Percentiles rank a stretch among this genome's conserved stretches.
These are phyloP conservation scores for Cyprinodon tularosa DNA, from an alignment of 2,113 vertebrate species.

Conservation along the genomic window DNA sequence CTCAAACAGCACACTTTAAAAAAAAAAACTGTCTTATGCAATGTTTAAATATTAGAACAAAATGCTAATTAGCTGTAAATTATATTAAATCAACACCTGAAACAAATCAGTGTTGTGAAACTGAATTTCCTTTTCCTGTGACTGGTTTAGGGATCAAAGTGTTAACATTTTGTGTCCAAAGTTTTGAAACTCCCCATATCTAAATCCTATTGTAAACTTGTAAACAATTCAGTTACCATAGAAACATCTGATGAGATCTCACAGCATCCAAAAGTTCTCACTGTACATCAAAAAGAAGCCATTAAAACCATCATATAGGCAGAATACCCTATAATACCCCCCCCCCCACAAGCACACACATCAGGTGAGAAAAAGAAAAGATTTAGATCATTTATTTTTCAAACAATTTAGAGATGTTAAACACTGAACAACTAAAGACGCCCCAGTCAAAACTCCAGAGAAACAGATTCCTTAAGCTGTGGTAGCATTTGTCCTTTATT, in stretches of 20 bases:
- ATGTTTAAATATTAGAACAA: no score
- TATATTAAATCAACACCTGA: no score
- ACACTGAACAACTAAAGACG: slow-evolving; percentile 80
- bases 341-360: slow-evolving; percentile 5
- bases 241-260: neutral
- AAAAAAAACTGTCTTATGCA: no score
- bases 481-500: slow-evolving; percentile 78
- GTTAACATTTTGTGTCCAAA: neutral
- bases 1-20: no score
- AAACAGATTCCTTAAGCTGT: slow-evolving; percentile 71
- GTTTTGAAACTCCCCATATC: neutral
- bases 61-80: no score
- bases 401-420: slow-evolving; percentile 81
- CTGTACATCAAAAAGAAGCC: neutral
- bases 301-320: neutral
- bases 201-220: no score
- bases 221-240: neutral
- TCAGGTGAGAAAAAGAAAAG: slow-evolving; percentile 46
- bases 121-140: no score
- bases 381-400: slow-evolving; percentile 80
- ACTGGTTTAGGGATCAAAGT: neutral
- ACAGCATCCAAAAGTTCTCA: neutral
- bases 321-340: neutral
- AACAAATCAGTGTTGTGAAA: no score
- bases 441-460: slow-evolving; percentile 70